phyloP scores from a whole-genome alignment of 2,797 vertebrate genomes.

The Miichthys miiuy region DNA sequence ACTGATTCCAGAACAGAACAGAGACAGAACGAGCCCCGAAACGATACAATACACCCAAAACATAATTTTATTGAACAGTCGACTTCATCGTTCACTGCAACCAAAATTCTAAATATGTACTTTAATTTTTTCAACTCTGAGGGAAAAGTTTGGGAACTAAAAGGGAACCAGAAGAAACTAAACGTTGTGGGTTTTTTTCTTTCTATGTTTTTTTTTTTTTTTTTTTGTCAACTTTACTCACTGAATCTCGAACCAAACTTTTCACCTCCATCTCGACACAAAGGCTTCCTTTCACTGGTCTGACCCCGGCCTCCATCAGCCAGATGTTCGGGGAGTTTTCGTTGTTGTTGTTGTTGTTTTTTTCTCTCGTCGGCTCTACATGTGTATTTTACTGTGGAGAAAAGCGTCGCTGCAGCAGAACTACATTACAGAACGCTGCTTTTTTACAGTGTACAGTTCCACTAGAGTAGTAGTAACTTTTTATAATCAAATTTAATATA shows the following conservation, averaged over 20 bases:
- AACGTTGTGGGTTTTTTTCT: not conserved
- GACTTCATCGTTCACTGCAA: not conserved
- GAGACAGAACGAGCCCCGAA: not conserved
- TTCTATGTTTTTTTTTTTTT: not conserved
- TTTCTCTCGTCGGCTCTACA: conserved; percentile 3
- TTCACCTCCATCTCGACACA: not conserved
- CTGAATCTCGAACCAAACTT: conserved; percentile 8
- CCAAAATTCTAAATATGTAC: not conserved
- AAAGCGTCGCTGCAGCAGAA: conserved; percentile 72
- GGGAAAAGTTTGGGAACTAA: not conserved
- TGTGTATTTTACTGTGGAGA: conserved; percentile 52
- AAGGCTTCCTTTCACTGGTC: not conserved
- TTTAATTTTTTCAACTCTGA: not conserved
- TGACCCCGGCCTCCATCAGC: not conserved
- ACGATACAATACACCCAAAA: not conserved
- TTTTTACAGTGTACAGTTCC: conserved; percentile 89
- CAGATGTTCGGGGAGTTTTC: not conserved
- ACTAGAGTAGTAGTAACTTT: conserved; percentile 84
- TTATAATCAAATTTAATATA: conserved; percentile 96
- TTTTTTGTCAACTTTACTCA: not conserved
- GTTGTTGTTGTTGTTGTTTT: not conserved
- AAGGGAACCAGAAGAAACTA: not conserved
- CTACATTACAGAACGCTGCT: conserved; percentile 73
- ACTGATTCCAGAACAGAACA: conserved; percentile 4
- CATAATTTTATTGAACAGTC: not conserved